Conservation (phyloP, 2,113 vertebrate species). For the Recurvirostra avosetta region DNA sequence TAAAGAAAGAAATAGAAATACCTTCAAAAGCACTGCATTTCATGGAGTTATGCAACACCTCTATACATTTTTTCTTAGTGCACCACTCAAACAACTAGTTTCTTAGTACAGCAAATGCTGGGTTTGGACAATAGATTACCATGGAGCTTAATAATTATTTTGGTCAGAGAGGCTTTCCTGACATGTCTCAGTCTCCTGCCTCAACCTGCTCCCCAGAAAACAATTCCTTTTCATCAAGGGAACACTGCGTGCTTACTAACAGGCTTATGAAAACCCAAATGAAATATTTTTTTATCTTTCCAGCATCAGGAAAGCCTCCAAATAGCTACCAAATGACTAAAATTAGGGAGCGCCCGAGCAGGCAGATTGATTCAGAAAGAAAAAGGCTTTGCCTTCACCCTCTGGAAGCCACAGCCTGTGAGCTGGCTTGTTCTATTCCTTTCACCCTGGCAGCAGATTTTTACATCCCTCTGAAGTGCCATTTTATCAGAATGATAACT, state of each 20-base stretch:
- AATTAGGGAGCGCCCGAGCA: not conserved
- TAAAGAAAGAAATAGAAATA: not conserved
- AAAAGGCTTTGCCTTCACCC: not conserved
- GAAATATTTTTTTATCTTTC: constrained; percentile 1
- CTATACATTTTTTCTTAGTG: not conserved
- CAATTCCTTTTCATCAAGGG: not conserved
- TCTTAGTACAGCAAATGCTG: not conserved
- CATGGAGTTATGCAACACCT: not conserved
- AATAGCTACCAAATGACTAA: constrained; percentile 23
- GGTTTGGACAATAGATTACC: not conserved
- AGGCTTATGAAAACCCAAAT: not conserved
- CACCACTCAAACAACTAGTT: not conserved
- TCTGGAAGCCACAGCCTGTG: not conserved
- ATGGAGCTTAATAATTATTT: not conserved
- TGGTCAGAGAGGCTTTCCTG: not conserved
- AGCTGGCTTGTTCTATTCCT: not conserved
- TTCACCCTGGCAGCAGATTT: not conserved
- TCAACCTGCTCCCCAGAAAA: not conserved
- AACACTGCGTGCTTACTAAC: not conserved
- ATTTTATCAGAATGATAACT: not conserved
- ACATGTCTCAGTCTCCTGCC: not conserved
- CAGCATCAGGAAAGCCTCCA: not conserved
- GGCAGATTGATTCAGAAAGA: not conserved
- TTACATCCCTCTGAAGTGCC: not conserved
- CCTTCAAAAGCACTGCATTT: not conserved